Percentiles rank a stretch among this genome's conserved stretches.
Conservation (phyloP, 2,797 vertebrate species). For the Neosilurus mollespiculum region DNA sequence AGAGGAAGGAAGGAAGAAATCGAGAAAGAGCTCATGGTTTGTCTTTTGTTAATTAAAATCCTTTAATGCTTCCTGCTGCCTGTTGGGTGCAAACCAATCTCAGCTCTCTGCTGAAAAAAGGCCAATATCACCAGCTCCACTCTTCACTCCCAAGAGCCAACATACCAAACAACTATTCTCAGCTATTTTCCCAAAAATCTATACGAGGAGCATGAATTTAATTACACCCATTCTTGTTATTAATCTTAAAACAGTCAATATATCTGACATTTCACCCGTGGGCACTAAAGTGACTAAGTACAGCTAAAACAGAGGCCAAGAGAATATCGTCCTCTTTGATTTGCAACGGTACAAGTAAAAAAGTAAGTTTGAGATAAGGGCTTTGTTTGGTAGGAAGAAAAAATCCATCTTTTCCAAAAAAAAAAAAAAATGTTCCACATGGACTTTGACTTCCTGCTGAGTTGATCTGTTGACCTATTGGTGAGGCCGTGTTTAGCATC, state of each 20-base stretch:
- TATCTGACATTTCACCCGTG: slow-evolving; percentile 25
- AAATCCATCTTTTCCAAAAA: slow-evolving; percentile 9
- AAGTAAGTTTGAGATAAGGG: background rate
- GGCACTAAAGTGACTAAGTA: slow-evolving; percentile 17
- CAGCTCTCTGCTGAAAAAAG: slow-evolving; percentile 41
- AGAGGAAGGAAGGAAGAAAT: slow-evolving; percentile 5
- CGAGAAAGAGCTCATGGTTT: slow-evolving; percentile 19
- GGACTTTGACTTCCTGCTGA: slow-evolving; percentile 13
- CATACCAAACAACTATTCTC: slow-evolving; percentile 21
- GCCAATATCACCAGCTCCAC: slow-evolving; percentile 42
- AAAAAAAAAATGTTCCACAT: background rate
- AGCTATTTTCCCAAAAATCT: slow-evolving; percentile 45
- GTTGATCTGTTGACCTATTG: slow-evolving; percentile 24
- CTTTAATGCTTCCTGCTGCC: slow-evolving; percentile 57
- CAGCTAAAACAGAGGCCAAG: background rate
- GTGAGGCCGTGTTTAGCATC: slow-evolving; percentile 19
- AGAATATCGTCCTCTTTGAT: background rate
- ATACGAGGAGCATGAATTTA: slow-evolving; percentile 42
- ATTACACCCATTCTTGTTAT: slow-evolving; percentile 39
- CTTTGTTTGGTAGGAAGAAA: background rate
- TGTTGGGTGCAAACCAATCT: slow-evolving; percentile 54
- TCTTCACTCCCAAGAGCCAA: slow-evolving; percentile 35
- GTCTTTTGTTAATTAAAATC: slow-evolving; percentile 66
- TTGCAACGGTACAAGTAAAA: background rate
- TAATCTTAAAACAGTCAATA: slow-evolving; percentile 42